Evolutionary conservation across 2,888 invertebrate genomes (phyloP), one percentile per base, ranked within the genome.

Genomic region (Clunio marinus): DNA sequence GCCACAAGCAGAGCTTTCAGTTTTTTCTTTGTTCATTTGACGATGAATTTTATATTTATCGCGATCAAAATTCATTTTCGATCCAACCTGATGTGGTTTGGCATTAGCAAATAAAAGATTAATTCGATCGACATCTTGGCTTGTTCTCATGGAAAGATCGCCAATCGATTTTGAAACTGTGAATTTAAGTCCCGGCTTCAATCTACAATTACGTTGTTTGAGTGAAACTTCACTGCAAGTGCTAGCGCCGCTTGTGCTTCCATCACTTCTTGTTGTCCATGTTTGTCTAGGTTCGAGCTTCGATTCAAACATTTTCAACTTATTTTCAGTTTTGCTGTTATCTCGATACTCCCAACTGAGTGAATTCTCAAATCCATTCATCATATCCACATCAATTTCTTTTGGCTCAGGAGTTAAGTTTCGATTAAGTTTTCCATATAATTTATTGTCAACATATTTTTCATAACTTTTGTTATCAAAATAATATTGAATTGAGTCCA

Each of bases 401-500:
- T 45, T 65, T 41, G 73, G 72, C 17, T 65, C 25, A 17, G n/a
- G 69, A 13, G 35, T 70, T 8, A n/a, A 35, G 22, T 51, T 70
- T 37, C 58, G 69, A 45, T 69, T 70, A 10, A 70, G 55, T 60
- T 69, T 58, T 3, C 71, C 70, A 55, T 71, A 70, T 10, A 71
- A 46, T 62, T 71, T 71, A 59, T 70, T 70, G 63, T 71, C 71
- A 1, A 71, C 71, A 69, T 71, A 70, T 22, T 68, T 66, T 62
- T 71, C 70, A 68, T 71, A 71, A 10, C 71, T 69, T 66, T 71
- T 70, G 45, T 70, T 71, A 58, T 71, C 71, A 51, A 71, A 71
- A 45, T 70, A 71, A 66, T 69, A 71, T 58, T 71, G 71, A 46
- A 71, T 71, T 25, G 69, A 70, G 7, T 71, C 71, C 7, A 71